Conservation (phyloP, 2,888 invertebrate species). For the Arrhopalites spinosus region DNA sequence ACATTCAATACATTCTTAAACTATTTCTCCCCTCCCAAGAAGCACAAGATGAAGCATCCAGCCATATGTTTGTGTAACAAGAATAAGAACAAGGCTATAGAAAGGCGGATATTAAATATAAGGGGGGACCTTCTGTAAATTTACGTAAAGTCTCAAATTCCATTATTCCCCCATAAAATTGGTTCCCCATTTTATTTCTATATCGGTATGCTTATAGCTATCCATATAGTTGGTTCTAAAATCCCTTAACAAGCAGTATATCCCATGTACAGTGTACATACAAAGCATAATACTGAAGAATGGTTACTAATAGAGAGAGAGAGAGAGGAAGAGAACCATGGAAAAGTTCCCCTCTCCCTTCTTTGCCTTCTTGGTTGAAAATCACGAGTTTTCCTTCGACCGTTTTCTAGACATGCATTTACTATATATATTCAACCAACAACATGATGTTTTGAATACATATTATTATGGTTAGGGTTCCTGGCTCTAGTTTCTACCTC, state of each 20-base stretch:
- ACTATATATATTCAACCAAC: background rate
- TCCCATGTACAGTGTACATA: background rate
- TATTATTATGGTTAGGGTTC: conserved; percentile 18
- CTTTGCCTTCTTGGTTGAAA: conserved; percentile 10
- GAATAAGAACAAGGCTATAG: too few relatives aligned
- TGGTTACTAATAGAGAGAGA: background rate
- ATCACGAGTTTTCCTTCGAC: conserved; percentile 12
- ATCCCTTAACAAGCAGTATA: too few relatives aligned
- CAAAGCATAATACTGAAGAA: too few relatives aligned
- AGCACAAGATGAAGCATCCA: too few relatives aligned
- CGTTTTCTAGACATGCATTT: background rate
- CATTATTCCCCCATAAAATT: conserved; percentile 39
- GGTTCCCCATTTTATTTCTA: conserved; percentile 23
- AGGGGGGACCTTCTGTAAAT: background rate
- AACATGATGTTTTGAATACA: background rate
- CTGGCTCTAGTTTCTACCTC: background rate
- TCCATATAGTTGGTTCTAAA: too few relatives aligned
- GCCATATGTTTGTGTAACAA: too few relatives aligned
- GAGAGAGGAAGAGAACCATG: background rate
- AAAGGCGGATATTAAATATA: too few relatives aligned
- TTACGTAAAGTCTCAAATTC: conserved; percentile 36
- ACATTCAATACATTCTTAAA: too few relatives aligned
- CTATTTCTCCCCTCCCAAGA: too few relatives aligned
- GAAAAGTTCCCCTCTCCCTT: conserved; percentile 19
- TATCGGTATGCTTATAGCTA: too few relatives aligned